Conservation (phyloP, 2,113 vertebrate genomes). For the Megaceryle torquata region DNA sequence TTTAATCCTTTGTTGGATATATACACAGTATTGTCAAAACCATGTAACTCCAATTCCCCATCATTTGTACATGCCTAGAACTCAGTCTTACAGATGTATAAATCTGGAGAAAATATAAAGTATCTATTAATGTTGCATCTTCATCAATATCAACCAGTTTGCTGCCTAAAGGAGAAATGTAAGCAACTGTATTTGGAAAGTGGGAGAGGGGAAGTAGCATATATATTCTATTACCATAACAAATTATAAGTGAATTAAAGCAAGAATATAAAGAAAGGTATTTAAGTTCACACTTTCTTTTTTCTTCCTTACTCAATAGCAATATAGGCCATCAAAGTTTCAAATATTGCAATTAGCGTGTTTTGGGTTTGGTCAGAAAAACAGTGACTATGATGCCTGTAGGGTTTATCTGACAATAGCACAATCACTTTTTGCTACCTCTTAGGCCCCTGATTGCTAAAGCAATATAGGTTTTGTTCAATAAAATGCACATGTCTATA, state of each 20-base stretch:
- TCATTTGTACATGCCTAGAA: background rate
- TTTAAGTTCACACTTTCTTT: background rate
- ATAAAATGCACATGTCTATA: background rate
- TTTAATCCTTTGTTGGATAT: background rate
- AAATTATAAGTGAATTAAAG: constrained; percentile 2
- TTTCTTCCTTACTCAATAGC: background rate
- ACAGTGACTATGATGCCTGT: background rate
- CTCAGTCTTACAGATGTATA: background rate
- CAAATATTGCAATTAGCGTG: background rate
- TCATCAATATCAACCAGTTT: background rate
- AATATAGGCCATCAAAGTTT: background rate
- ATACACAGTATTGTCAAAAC: background rate
- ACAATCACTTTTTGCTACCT: background rate
- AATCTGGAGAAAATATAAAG: background rate
- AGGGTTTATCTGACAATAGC: background rate
- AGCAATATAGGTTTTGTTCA: background rate
- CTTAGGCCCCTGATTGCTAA: background rate
- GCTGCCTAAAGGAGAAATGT: background rate
- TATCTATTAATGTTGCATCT: background rate
- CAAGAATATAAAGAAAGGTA: background rate
- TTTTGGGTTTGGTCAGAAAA: background rate
- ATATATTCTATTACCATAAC: background rate
- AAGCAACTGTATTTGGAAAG: background rate
- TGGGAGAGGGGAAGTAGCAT: background rate
- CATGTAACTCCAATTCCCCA: background rate